Conservation (phyloP, 2,888 invertebrate genomes). For the Eristalis tenax region DNA sequence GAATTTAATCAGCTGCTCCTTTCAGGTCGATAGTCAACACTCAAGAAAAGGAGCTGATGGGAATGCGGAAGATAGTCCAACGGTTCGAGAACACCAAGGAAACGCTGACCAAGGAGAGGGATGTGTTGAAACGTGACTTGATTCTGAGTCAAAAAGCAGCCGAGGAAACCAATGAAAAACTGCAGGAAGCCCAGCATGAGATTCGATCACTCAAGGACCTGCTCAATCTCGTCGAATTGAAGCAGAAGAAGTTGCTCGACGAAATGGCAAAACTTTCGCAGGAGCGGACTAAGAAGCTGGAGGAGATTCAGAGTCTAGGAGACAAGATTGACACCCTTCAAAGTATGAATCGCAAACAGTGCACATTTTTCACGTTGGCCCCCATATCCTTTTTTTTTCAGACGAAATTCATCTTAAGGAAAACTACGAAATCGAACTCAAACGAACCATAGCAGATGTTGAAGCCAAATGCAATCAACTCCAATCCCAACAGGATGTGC, state of each 20-base stretch:
- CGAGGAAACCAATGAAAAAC: slow-evolving; percentile 74
- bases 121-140: slow-evolving; percentile 77
- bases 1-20: neutral
- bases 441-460: slow-evolving; percentile 78
- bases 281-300: slow-evolving; percentile 78
- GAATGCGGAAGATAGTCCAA: slow-evolving; percentile 78
- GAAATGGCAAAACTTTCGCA: slow-evolving; percentile 76
- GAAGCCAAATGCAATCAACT: slow-evolving; percentile 77
- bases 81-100: slow-evolving; percentile 78
- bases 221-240: slow-evolving; percentile 75
- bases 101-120: slow-evolving; percentile 78
- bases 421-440: slow-evolving; percentile 79
- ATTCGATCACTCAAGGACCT: slow-evolving; percentile 78
- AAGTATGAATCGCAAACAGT: slow-evolving; percentile 73
- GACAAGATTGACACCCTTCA: slow-evolving; percentile 78
- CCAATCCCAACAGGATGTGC: slow-evolving; percentile 88
- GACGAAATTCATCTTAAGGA: slow-evolving; percentile 79
- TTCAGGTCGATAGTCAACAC: slow-evolving; percentile 73
- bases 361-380: no score
- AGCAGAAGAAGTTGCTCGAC: slow-evolving; percentile 77
- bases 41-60: slow-evolving; percentile 79
- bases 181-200: slow-evolving; percentile 79
- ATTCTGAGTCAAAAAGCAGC: slow-evolving; percentile 74
- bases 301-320: slow-evolving; percentile 78
- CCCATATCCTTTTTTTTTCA: slow-evolving; percentile 44